Evolutionary conservation across 30 jellyfish, hydroid and myxozoan species (phyloP), one percentile per base, ranked within the genome.

Genomic region (Aurelia sp.): DNA sequence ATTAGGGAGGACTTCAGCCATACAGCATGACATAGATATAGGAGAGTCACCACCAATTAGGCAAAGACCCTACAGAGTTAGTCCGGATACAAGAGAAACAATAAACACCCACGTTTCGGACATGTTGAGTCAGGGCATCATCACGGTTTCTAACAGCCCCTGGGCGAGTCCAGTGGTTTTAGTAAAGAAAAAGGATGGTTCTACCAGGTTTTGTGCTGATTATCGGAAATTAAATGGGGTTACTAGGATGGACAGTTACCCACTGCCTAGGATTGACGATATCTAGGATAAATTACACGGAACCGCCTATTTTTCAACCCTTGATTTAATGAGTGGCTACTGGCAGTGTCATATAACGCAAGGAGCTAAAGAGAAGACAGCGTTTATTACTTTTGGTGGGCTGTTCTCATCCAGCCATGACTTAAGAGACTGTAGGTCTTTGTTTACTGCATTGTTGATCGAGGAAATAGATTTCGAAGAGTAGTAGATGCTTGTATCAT

Each of bases 131-230:
- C 59, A 35, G 1, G 95, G 67, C 10, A 68, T 85, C 51, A 85
- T 85, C 47, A 30, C 50, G 84, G 85, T 90, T 6, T 31, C 78
- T 55, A 62, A 35, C 27, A 11, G 55, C 11, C 91, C 90, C 55
- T 85, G 95, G 95, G 62, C 89, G 11, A 22, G 76, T 35, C 95
- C 95, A 31, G 58, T 76, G 10, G 89, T 85, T 13, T 48, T 78
- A 13, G 89, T 78, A 44, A 62, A 78, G 59, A 78, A 78, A 68
- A 35, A 40, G 37, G 89, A 78, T 44, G 89, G 89, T 12, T 47
- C 89, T 12, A 30, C 48, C 50, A 33, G 90, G 33, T 27, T 27
- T 2, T 27, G 33, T 27, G 33, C 2, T 1, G 33, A 27, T 27
- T 27, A 27, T 27, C 41, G 90, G 27, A 80, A 80, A 23, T 47